Conservation (phyloP, 2,113 vertebrate genomes). For the Equus przewalskii region DNA sequence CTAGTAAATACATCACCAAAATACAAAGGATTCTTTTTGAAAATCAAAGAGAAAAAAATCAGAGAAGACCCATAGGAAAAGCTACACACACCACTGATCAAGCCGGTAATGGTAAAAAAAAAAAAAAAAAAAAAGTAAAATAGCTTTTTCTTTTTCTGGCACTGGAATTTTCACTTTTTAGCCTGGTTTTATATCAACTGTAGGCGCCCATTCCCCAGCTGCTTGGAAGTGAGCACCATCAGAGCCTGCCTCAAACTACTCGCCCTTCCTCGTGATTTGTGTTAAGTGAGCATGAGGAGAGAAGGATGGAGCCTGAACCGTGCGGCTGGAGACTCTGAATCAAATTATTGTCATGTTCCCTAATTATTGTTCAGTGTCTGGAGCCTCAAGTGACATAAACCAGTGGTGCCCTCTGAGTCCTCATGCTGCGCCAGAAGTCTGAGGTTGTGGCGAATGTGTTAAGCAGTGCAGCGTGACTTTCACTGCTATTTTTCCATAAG, state of each 20-base stretch:
- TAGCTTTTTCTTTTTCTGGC: neutral
- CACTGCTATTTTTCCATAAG: neutral
- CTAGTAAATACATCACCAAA: constrained; percentile 26
- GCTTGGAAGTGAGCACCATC: neutral
- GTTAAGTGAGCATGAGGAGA: neutral
- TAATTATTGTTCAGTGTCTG: constrained; percentile 25
- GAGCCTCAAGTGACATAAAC: constrained; percentile 29
- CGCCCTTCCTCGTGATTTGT: neutral
- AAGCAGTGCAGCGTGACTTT: neutral
- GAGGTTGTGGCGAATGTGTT: neutral
- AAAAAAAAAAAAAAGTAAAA: neutral
- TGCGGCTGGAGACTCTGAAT: constrained; percentile 29
- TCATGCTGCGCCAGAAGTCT: neutral
- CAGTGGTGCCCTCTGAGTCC: neutral
- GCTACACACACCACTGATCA: neutral
- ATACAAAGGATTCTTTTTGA: neutral
- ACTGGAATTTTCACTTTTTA: neutral
- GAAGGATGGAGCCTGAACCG: neutral
- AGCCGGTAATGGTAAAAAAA: neutral
- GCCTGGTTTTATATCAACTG: neutral
- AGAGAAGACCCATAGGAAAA: constrained; percentile 26
- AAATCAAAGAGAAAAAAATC: constrained; percentile 5
- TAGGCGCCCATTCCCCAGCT: too few species aligned
- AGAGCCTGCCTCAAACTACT: neutral
- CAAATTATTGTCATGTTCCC: constrained; percentile 45